Evolutionary conservation across 2,797 vertebrate genomes (phyloP), one percentile per base, ranked within the genome.

Genomic region (Holocentrus rufus): DNA sequence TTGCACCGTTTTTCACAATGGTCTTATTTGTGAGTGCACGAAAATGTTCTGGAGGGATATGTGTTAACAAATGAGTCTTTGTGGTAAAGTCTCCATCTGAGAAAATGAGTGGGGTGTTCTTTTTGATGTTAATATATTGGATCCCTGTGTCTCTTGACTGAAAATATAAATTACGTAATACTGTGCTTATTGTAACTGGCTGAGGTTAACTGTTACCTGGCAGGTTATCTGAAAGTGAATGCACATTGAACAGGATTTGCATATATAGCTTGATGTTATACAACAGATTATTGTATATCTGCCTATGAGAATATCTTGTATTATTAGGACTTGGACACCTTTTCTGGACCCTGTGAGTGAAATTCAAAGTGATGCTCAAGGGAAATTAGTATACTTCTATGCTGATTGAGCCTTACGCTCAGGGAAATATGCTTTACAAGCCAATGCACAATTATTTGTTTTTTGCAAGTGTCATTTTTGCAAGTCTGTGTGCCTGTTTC

Each of bases 391-490:
- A 67, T 77, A 58, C 60, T 66, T 76, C 52, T 74, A 50, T 72
- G 56, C 72, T 63, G 31, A 31, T 72, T 66, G 85, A 88, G 77
- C 76, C 75, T 81, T 85, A 79, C 72, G 87, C 88, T 91, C 87
- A 88, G 89, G 87, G 89, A 89, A 80, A 79, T 74, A 23, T 70
- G 53, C 64, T 65, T 62, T 57, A 39, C n/a, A 78, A 74, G 67
- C 68, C 63, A 64, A 49, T 73, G 65, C 75, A 77, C 56, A 79
- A n/a, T 20, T 52, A 15, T 73, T 80, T 79, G 9, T 70, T 71
- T 69, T 20, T 65, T 34, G 31, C 31, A 34, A 34, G 7, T 34
- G 31, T 8, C 7, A 8, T 6, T 66, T 69, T 69, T 76, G 31
- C 56, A n/a, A 11, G 1, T 53, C 17, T 57, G 72, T 74, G 23